phyloP scores from a whole-genome alignment of 2,888 invertebrate genomes.

The Nineta flava region DNA sequence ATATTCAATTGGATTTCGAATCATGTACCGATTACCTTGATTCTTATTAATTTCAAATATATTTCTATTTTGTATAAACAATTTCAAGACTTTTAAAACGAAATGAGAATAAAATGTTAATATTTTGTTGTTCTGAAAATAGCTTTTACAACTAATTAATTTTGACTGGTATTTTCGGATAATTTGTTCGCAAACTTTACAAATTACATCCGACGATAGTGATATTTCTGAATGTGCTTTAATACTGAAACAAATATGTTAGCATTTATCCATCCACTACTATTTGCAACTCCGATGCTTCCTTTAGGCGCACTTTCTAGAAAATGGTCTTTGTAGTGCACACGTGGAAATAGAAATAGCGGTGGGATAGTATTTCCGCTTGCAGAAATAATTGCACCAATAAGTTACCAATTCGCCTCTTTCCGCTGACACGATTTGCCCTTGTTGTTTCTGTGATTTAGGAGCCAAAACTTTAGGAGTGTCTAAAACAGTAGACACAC shows the following conservation, averaged over 20 bases:
- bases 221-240: conserved; percentile 16
- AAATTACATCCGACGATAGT: too few relatives aligned
- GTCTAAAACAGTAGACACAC: conserved; percentile 13
- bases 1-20: too few relatives aligned
- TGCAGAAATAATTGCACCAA: conserved; percentile 18
- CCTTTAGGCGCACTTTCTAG: conserved; percentile 13
- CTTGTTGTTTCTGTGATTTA: conserved; percentile 18
- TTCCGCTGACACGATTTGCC: conserved; percentile 21
- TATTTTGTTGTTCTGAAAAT: too few relatives aligned
- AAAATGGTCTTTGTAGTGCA: conserved; percentile 14
- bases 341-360: conserved; percentile 17
- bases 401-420: conserved; percentile 21
- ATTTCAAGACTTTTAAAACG: too few relatives aligned
- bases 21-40: too few relatives aligned
- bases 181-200: too few relatives aligned
- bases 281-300: conserved; percentile 12
- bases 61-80: too few relatives aligned
- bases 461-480: conserved; percentile 14
- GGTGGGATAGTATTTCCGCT: conserved; percentile 20
- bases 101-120: too few relatives aligned
- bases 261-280: conserved; percentile 13
- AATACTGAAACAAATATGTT: conserved; percentile 15
- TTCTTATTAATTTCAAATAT: too few relatives aligned
- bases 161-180: too few relatives aligned
- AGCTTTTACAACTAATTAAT: too few relatives aligned